Conservation (phyloP, 2,888 invertebrate species). For the Himalopsyche japonica region DNA sequence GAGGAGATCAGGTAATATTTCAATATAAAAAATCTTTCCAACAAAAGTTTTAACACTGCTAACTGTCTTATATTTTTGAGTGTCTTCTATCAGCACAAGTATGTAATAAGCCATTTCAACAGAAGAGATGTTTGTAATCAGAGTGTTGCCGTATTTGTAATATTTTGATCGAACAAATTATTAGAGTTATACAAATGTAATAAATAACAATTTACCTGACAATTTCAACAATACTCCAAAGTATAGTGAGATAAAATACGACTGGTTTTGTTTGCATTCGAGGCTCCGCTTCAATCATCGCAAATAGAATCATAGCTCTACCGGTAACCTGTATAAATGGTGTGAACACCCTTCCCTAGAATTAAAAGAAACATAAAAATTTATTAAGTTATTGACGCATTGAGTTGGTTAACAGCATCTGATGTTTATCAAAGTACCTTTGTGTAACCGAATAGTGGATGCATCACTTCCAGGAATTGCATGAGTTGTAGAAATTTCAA, state of each 20-base stretch:
- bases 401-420: not conserved
- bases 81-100: too few species aligned
- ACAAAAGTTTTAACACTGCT: too few species aligned
- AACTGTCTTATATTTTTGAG: too few species aligned
- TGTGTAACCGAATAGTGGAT: constrained; percentile 87
- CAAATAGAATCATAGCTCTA: constrained; percentile 76
- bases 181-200: not conserved
- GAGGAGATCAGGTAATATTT: too few species aligned
- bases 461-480: constrained; percentile 86
- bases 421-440: constrained; percentile 50
- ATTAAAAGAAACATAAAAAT: not conserved
- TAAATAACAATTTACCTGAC: constrained; percentile 63
- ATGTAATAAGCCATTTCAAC: too few species aligned
- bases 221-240: constrained; percentile 83
- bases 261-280: constrained; percentile 86
- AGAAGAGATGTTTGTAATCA: too few species aligned
- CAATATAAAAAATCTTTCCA: too few species aligned
- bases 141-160: not conserved
- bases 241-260: constrained; percentile 82
- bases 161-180: not conserved
- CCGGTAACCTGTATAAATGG: constrained; percentile 81
- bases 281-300: constrained; percentile 81
- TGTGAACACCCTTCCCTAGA: constrained; percentile 67
- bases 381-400: not conserved
- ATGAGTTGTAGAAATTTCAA: constrained; percentile 81